Evolutionary conservation across 2,113 vertebrate species (phyloP).

Genomic region (Martes martes): DNA sequence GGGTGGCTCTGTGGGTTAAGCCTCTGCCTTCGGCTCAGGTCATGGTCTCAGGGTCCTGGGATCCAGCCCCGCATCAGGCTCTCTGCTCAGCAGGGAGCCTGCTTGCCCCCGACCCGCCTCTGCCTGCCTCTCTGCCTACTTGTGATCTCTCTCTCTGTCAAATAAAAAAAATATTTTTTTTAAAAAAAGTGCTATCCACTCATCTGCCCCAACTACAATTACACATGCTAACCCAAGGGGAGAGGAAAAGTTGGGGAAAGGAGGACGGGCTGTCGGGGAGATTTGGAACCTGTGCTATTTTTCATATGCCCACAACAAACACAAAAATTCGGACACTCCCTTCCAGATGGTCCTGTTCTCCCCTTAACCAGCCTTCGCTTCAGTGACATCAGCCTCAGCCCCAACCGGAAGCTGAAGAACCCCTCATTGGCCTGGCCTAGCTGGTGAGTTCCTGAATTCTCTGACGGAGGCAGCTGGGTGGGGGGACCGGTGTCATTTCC

Average conservation of each 20-base stretch:
- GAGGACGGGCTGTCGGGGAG: background rate
- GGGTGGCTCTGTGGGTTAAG: too few species aligned
- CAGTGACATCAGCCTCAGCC: background rate
- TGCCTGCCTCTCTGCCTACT: too few species aligned
- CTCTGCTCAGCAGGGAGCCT: too few species aligned
- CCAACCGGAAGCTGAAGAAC: background rate
- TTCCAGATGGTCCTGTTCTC: background rate
- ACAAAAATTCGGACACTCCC: background rate
- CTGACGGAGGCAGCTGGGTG: rapidly evolving
- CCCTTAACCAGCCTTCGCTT: background rate
- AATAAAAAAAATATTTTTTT: too few species aligned
- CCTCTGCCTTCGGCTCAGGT: too few species aligned
- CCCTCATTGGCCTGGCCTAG: background rate
- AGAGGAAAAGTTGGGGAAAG: background rate
- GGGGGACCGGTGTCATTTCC: background rate
- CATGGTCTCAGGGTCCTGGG: too few species aligned
- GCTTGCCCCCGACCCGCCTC: too few species aligned
- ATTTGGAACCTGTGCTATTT: background rate
- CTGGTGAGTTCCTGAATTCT: background rate
- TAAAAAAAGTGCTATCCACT: background rate
- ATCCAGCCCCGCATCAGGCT: too few species aligned
- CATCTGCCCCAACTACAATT: background rate
- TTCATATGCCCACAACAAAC: background rate
- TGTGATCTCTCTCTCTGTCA: too few species aligned
- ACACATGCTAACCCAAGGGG: background rate